Percentiles rank a stretch among this genome's conserved stretches.
These are phyloP conservation scores for Drosophila subobscura DNA, from an alignment of 1,140 invertebrate genomes.

Conservation along the genomic window DNA sequence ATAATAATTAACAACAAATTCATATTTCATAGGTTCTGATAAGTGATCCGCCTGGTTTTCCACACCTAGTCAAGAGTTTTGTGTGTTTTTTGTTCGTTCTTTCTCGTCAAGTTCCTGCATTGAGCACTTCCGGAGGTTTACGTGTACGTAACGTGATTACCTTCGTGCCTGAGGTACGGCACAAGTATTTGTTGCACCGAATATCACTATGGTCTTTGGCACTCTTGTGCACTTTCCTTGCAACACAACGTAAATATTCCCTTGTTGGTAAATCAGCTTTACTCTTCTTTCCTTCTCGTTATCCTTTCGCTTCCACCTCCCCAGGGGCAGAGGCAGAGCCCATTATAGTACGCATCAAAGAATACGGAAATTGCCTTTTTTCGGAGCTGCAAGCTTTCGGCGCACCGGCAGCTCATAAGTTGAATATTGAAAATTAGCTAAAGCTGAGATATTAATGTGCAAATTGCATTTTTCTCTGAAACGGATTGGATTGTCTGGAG, in stretches of 20 bases:
- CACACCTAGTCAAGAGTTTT: no score
- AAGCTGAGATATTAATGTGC: conserved; percentile 56
- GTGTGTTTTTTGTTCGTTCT: no score
- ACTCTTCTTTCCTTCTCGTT: conserved; percentile 3
- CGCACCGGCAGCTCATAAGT: conserved; percentile 27
- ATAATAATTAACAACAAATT: no score
- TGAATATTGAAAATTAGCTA: conserved; percentile 68
- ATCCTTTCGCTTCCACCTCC: neutral
- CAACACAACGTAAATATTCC: conserved; percentile 50
- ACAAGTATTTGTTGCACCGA: conserved; percentile 18
- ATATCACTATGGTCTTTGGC: conserved; percentile 37
- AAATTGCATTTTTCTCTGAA: conserved; percentile 49
- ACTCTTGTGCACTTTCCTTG: conserved; percentile 36
- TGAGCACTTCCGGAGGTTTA: no score
- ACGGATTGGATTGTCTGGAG: conserved; percentile 15
- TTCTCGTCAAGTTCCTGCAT: no score
- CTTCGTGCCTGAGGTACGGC: neutral
- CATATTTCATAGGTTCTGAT: no score
- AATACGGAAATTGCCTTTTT: conserved; percentile 68
- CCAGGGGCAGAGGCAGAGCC: conserved; percentile 1
- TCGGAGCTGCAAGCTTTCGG: conserved; percentile 53
- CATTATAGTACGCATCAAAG: conserved; percentile 32
- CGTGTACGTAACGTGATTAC: no score
- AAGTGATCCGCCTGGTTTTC: no score
- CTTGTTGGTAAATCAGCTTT: conserved; percentile 61